Conservation (phyloP, 1,140 invertebrate genomes). For the Pseudomyrmex gracilis region DNA sequence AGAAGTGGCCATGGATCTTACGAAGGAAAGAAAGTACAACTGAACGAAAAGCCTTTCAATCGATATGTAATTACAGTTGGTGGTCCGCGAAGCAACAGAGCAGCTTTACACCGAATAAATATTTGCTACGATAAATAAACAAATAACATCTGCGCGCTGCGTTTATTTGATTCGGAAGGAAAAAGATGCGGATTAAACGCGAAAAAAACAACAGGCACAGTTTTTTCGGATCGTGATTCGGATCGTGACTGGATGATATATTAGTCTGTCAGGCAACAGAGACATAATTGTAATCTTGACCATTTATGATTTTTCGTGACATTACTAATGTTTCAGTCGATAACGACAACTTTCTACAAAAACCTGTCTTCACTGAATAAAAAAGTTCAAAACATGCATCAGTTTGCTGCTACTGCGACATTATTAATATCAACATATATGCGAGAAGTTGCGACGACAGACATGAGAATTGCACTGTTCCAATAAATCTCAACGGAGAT, state of each 20-base stretch:
- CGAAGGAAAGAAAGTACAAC: constrained; percentile 15
- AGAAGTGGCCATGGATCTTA: not conserved
- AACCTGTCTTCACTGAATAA: constrained; percentile 8
- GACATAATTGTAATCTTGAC: not conserved
- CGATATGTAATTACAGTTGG: constrained; percentile 69
- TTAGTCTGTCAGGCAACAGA: not conserved
- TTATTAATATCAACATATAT: constrained; percentile 22
- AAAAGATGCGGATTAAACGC: constrained; percentile 29
- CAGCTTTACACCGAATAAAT: constrained; percentile 56
- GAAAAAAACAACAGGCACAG: not conserved
- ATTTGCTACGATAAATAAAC: constrained; percentile 62
- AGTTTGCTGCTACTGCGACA: not conserved
- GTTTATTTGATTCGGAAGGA: constrained; percentile 43
- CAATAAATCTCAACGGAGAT: constrained; percentile 21
- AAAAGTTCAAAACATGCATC: constrained; percentile 29
- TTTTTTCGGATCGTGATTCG: not conserved
- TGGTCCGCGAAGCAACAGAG: constrained; percentile 44
- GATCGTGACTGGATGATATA: not conserved
- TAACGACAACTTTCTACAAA: constrained; percentile 1
- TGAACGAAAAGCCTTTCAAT: constrained; percentile 35
- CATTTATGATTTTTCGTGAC: not conserved
- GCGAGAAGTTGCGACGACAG: constrained; percentile 1
- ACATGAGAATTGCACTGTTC: constrained; percentile 18
- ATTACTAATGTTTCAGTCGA: constrained; percentile 19
- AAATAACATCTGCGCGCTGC: not conserved